Percentiles rank a stretch among this genome's conserved stretches.
Evolutionary conservation across 2,888 invertebrate species (phyloP).

Genomic region (Callyntrura sp.): DNA sequence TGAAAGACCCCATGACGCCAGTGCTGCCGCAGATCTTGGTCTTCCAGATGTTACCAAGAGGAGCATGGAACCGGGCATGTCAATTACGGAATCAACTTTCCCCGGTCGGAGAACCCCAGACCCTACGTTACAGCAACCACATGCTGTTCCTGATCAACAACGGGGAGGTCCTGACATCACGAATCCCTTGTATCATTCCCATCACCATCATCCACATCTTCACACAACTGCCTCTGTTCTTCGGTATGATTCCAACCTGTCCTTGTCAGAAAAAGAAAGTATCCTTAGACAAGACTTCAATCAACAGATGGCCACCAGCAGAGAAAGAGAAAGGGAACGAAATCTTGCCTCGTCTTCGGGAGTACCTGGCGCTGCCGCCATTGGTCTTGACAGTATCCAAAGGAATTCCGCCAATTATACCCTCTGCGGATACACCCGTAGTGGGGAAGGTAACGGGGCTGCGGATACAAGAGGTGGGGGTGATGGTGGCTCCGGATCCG

Average conservation of each 20-base stretch:
- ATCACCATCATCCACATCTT: conserved; percentile 9
- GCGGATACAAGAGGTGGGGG: conserved; percentile 50
- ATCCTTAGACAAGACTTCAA: conserved; percentile 77
- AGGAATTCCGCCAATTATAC: conserved; percentile 76
- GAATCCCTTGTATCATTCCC: conserved; percentile 55
- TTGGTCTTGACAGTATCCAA: conserved; percentile 80
- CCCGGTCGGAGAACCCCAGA: conserved; percentile 66
- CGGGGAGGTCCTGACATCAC: conserved; percentile 65
- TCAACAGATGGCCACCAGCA: conserved; percentile 78
- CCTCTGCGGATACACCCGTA: conserved; percentile 59
- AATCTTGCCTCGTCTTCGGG: conserved; percentile 80
- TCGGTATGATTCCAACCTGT: conserved; percentile 43
- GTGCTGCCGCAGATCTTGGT: conserved; percentile 51
- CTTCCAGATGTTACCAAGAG: conserved; percentile 82
- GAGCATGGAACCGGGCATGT: conserved; percentile 55
- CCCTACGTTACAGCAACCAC: conserved; percentile 44
- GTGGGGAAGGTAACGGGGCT: conserved; percentile 48
- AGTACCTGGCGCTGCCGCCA: conserved; percentile 77
- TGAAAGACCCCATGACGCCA: conserved; percentile 8
- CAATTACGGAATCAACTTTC: conserved; percentile 49
- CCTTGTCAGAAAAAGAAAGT: conserved; percentile 66
- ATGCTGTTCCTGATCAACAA: not conserved
- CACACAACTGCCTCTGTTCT: conserved; percentile 1
- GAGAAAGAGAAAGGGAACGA: conserved; percentile 80
- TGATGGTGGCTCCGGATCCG: conserved; percentile 67